Evolutionary conservation across 2,888 invertebrate species (phyloP).

Genomic region (Sminthurides aquaticus): DNA sequence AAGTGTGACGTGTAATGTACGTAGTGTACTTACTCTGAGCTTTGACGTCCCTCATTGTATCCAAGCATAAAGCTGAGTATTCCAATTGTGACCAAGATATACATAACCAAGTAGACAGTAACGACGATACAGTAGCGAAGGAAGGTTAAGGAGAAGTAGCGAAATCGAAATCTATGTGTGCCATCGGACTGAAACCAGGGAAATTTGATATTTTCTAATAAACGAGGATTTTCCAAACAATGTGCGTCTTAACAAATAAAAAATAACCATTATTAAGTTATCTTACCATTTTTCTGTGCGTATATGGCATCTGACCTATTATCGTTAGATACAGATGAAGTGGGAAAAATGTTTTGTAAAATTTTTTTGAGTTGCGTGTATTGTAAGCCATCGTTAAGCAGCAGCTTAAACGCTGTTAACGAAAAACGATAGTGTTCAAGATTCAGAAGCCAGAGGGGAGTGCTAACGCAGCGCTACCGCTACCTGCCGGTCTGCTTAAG

Average conservation of each 20-base stretch:
- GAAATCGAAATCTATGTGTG: conserved; percentile 10
- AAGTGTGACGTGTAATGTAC: too few relatives aligned
- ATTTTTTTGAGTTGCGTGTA: conserved; percentile 12
- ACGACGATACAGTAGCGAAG: background rate
- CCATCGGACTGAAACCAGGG: conserved; percentile 4
- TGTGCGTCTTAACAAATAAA: background rate
- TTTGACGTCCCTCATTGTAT: background rate
- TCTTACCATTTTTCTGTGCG: background rate
- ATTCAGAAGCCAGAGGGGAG: too few relatives aligned
- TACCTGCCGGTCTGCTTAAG: too few relatives aligned
- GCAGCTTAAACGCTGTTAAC: too few relatives aligned
- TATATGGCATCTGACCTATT: conserved; percentile 15
- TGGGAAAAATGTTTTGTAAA: conserved; percentile 7
- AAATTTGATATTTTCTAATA: background rate
- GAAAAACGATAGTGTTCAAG: too few relatives aligned
- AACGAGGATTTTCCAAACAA: background rate
- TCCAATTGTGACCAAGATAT: background rate
- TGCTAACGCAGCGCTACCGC: too few relatives aligned
- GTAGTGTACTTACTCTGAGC: too few relatives aligned
- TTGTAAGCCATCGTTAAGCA: conserved; percentile 11
- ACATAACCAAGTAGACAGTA: background rate
- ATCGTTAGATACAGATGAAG: background rate
- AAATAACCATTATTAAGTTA: background rate
- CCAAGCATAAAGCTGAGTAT: conserved; percentile 14
- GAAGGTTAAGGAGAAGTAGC: background rate